These are phyloP conservation scores for Teleogryllus oceanicus DNA, from an alignment of 2,888 invertebrate genomes.

Conservation along the genomic window DNA sequence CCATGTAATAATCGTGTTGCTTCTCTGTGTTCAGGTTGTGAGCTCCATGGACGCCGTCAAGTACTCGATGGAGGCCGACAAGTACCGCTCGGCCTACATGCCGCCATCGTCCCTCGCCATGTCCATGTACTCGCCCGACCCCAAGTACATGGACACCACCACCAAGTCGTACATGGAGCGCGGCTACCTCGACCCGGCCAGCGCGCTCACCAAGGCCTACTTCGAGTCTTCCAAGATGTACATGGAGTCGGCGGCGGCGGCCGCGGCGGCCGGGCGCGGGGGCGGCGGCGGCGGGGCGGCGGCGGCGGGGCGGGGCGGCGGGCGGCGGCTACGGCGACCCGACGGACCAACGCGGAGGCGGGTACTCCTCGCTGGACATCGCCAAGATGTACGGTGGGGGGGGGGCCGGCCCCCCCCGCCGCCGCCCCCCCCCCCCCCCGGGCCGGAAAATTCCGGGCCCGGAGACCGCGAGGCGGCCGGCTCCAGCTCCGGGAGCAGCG, in stretches of 20 bases:
- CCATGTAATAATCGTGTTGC: too few relatives aligned
- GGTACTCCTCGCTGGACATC: slow-evolving; percentile 49
- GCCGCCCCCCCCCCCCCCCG: slow-evolving; percentile 21
- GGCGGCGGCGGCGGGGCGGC: slow-evolving; percentile 38
- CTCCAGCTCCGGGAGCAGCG: slow-evolving; percentile 32
- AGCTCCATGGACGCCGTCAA: slow-evolving; percentile 76
- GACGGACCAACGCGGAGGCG: slow-evolving; percentile 37
- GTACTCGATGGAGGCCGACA: slow-evolving; percentile 73
- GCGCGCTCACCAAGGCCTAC: slow-evolving; percentile 68
- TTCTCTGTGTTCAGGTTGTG: slow-evolving; percentile 55
- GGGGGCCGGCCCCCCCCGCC: slow-evolving; percentile 30
- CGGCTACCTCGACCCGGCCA: slow-evolving; percentile 64
- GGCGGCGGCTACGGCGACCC: not conserved
- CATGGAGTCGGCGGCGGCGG: slow-evolving; percentile 48
- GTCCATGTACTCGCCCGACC: slow-evolving; percentile 71
- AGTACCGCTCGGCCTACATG: slow-evolving; percentile 67
- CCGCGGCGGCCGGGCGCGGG: slow-evolving; percentile 47
- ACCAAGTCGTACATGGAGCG: slow-evolving; percentile 58
- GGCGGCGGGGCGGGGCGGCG: slow-evolving; percentile 35
- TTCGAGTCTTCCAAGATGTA: slow-evolving; percentile 66
- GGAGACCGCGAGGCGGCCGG: not conserved
- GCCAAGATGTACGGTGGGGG: not conserved
- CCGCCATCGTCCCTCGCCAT: slow-evolving; percentile 59
- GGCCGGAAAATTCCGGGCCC: not conserved
- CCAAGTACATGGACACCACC: slow-evolving; percentile 60